Percentiles rank a stretch among this genome's conserved stretches.
Conservation (phyloP, 2,888 invertebrate species). For the Drosophila yooni region DNA sequence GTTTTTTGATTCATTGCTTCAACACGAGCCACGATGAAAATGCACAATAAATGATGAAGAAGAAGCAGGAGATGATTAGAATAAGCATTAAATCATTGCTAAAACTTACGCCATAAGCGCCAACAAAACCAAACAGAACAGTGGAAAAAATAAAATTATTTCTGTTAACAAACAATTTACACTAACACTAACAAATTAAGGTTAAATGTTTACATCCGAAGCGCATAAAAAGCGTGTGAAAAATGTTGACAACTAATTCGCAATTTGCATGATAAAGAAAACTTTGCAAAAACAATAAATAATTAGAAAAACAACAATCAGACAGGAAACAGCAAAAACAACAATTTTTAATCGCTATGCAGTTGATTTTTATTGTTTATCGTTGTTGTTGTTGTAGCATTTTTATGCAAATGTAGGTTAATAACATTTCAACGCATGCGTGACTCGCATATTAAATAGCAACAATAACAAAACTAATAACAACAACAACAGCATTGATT, state of each 20-base stretch:
- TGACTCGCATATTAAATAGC: conserved; percentile 61
- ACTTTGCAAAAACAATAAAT: conserved; percentile 52
- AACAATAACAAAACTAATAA: conserved; percentile 26
- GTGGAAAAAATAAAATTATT: not conserved
- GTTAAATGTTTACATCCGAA: conserved; percentile 75
- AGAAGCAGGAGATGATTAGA: conserved; percentile 16
- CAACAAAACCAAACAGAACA: not conserved
- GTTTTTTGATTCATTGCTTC: conserved; percentile 10
- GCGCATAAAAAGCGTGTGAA: conserved; percentile 77
- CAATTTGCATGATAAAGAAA: conserved; percentile 64
- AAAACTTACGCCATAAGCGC: conserved; percentile 19
- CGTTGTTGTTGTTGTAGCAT: conserved; percentile 39
- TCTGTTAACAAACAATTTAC: conserved; percentile 8
- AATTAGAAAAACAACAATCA: conserved; percentile 62
- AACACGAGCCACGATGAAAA: conserved; percentile 36
- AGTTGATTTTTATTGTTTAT: conserved; percentile 25
- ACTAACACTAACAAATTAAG: conserved; percentile 55
- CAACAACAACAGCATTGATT: conserved; percentile 39
- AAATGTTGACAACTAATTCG: conserved; percentile 69
- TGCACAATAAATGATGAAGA: conserved; percentile 30
- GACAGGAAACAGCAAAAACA: conserved; percentile 66
- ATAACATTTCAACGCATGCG: conserved; percentile 75
- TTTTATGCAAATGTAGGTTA: conserved; percentile 78
- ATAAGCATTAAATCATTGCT: conserved; percentile 10
- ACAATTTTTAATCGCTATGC: conserved; percentile 56